Evolutionary conservation across 2,888 invertebrate species (phyloP).

Genomic region (Heliconius charithonia): DNA sequence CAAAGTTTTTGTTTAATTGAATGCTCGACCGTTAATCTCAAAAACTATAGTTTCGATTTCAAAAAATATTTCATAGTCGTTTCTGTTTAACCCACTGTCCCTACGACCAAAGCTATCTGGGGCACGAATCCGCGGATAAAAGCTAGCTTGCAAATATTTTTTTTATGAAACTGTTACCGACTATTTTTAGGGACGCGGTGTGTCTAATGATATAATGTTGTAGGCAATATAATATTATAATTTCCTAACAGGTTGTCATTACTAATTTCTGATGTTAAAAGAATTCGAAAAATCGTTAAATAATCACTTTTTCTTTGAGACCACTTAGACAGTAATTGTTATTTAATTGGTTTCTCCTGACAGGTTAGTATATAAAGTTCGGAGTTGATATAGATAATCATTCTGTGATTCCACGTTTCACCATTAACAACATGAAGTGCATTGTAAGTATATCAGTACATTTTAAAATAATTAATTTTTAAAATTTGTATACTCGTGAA

Average conservation of each 20-base stretch:
- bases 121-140: too few relatives aligned
- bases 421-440: slow-evolving; percentile 35
- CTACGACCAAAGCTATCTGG: too few relatives aligned
- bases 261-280: not conserved
- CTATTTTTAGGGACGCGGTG: too few relatives aligned
- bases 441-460: slow-evolving; percentile 23
- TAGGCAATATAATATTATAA: not conserved
- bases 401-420: not conserved
- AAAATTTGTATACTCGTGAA: not conserved
- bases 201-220: not conserved
- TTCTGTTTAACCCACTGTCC: too few relatives aligned
- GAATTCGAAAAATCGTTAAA: slow-evolving; percentile 6
- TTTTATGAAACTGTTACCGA: too few relatives aligned
- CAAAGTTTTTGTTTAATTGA: too few relatives aligned
- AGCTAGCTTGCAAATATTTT: too few relatives aligned
- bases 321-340: slow-evolving; percentile 27
- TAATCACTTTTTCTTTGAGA: slow-evolving; percentile 18
- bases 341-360: slow-evolving; percentile 26
- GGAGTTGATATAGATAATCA: not conserved
- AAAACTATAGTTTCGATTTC: too few relatives aligned
- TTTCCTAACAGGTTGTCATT: not conserved
- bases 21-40: too few relatives aligned
- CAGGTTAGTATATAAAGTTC: slow-evolving; percentile 26
- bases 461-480: not conserved
- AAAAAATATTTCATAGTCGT: too few relatives aligned